Evolutionary conservation across 2,888 invertebrate genomes (phyloP).

Genomic region (Rhagophthalmus giganteus): DNA sequence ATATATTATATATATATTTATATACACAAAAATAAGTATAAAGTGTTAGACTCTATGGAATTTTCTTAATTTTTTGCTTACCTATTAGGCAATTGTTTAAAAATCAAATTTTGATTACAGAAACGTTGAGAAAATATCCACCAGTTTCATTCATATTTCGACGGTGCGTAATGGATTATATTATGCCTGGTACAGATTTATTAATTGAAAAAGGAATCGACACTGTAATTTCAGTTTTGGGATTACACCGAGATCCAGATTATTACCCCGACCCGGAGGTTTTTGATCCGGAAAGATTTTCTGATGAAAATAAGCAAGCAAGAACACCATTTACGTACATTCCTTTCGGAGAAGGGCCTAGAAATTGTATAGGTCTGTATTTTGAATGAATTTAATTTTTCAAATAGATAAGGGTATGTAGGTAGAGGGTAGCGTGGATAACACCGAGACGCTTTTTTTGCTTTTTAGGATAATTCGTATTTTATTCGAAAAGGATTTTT

Average conservation of each 20-base stretch:
- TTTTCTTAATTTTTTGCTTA: too few relatives aligned
- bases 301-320: not conserved
- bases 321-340: conserved; percentile 45
- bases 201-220: conserved; percentile 37
- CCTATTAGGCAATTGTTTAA: too few relatives aligned
- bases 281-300: conserved; percentile 18
- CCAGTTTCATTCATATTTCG: conserved; percentile 39
- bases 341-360: conserved; percentile 63
- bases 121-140: conserved; percentile 44
- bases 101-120: conserved; percentile 31
- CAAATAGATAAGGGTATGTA: too few relatives aligned
- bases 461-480: too few relatives aligned
- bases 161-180: conserved; percentile 38
- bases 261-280: conserved; percentile 16
- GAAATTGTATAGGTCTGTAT: conserved; percentile 60
- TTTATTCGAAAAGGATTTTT: too few relatives aligned
- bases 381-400: too few relatives aligned
- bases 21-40: too few relatives aligned
- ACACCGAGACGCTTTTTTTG: too few relatives aligned
- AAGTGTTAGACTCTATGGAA: too few relatives aligned
- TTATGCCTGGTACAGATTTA: conserved; percentile 39
- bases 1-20: too few relatives aligned
- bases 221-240: conserved; percentile 38
- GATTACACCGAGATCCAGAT: conserved; percentile 33
- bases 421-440: too few relatives aligned